phyloP scores from a whole-genome alignment of 1,140 invertebrate species.

The Neocloeon triangulifer region DNA sequence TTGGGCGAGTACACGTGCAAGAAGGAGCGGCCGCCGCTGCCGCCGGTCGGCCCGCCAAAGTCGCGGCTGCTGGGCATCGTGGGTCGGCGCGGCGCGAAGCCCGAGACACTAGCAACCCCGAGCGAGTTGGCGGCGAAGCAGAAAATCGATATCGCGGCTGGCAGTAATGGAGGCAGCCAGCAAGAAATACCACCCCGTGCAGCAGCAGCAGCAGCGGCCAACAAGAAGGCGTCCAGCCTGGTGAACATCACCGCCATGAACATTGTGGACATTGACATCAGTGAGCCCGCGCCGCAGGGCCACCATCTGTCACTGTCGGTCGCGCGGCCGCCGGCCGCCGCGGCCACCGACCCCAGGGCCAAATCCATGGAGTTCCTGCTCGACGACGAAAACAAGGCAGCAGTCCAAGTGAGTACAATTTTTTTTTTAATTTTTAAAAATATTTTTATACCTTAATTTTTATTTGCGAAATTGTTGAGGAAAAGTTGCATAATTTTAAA shows the following conservation, averaged over 20 bases:
- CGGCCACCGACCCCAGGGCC: slow-evolving; percentile 26
- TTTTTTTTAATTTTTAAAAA: too few relatives aligned
- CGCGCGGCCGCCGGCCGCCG: slow-evolving; percentile 11
- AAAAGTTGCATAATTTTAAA: too few relatives aligned
- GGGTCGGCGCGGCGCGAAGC: slow-evolving; percentile 15
- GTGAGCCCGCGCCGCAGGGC: background rate
- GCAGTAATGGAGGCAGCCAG: slow-evolving; percentile 17
- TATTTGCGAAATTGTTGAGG: too few relatives aligned
- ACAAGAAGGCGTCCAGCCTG: slow-evolving; percentile 50
- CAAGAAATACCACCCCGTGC: too few relatives aligned
- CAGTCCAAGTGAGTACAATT: slow-evolving; percentile 42
- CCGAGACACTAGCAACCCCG: slow-evolving; percentile 15
- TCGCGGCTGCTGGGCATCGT: slow-evolving; percentile 22
- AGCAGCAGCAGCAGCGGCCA: slow-evolving; percentile 22
- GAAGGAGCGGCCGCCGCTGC: slow-evolving; percentile 9
- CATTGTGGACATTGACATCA: background rate
- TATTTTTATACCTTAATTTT: too few relatives aligned
- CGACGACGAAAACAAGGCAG: slow-evolving; percentile 65
- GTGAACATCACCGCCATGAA: slow-evolving; percentile 34
- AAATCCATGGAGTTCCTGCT: slow-evolving; percentile 86
- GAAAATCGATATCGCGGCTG: too few relatives aligned
- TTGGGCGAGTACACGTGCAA: slow-evolving; percentile 2
- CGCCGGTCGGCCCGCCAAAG: slow-evolving; percentile 11
- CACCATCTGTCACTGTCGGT: slow-evolving; percentile 8
- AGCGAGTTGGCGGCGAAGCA: slow-evolving; percentile 1